Conservation (phyloP, 2,888 invertebrate genomes). For the Agonopterix heracliana region DNA sequence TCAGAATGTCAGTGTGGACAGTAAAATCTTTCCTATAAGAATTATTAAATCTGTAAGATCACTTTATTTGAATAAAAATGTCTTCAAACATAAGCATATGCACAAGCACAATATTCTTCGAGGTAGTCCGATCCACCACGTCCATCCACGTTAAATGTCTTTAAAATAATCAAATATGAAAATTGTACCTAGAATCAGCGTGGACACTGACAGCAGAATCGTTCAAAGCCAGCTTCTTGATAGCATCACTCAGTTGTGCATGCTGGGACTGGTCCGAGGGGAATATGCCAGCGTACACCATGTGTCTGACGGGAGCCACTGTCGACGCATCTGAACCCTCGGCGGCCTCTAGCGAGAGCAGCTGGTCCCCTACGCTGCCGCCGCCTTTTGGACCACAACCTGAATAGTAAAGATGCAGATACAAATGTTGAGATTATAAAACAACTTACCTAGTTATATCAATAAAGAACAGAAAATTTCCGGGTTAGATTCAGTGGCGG, state of each 20-base stretch:
- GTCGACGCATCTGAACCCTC: conserved; percentile 27
- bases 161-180: too few relatives aligned
- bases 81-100: too few relatives aligned
- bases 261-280: conserved; percentile 94
- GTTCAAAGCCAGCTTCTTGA: conserved; percentile 94
- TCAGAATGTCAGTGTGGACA: not conserved
- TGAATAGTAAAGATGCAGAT: conserved; percentile 15
- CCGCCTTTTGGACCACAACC: conserved; percentile 67
- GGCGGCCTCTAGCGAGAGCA: conserved; percentile 45
- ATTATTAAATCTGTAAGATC: too few relatives aligned
- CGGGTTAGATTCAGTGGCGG: too few relatives aligned
- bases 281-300: conserved; percentile 81
- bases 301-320: conserved; percentile 54
- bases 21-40: too few relatives aligned
- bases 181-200: conserved; percentile 84
- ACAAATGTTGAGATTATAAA: conserved; percentile 6
- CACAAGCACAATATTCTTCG: too few relatives aligned
- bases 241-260: conserved; percentile 82
- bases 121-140: too few relatives aligned
- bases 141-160: too few relatives aligned
- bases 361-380: conserved; percentile 61
- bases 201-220: conserved; percentile 93
- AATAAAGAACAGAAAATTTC: not conserved
- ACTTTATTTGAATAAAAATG: too few relatives aligned
- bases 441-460: not conserved